Evolutionary conservation across 2,797 vertebrate genomes (phyloP), one percentile per base, ranked within the genome.

Genomic region (Acropternis orthonyx): DNA sequence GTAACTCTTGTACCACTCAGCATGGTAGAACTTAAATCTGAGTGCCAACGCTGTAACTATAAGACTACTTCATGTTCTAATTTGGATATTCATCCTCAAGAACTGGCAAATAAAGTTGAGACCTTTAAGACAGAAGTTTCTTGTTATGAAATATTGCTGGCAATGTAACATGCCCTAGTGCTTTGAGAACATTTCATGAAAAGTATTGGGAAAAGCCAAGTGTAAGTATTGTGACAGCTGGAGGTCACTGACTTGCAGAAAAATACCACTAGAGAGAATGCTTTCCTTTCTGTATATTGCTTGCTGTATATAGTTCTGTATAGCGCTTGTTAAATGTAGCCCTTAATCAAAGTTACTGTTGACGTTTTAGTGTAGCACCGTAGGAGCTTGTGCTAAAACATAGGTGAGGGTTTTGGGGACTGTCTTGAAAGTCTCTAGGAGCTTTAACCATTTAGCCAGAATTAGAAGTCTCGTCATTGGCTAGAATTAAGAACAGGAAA

Each of bases 141-240:
- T 78, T 91, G 58, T 82, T 91, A 56, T 2, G 71, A 95, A 92
- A 74, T 89, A 26, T 10, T 68, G 14, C 54, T 89, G 78, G 58
- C 75, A 78, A 6, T 72, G 66, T 72, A 85, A 78, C 10, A 9
- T 66, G 44, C 9, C 26, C 20, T 61, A 48, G 21, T 93, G 39
- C 85, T 80, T 24, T 44, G 49, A 72, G n/a, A 92, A 14, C 14
- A 65, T 86, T 93, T 86, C 13, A 12, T 84, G 68, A 91, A 85
- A 88, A 52, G 80, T 59, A 71, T 0, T 78, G 46, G 68, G 71
- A 77, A 73, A 82, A 92, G 28, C 7, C 3, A 4, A 77, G 34
- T 66, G 30, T 49, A 54, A 94, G 83, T 72, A 81, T 84, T 88
- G 58, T 81, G 83, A 55, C 86, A 92, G 77, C 54, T 92, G 74